Evolutionary conservation across 1,140 invertebrate genomes (phyloP), one percentile per base, ranked within the genome.

Genomic region (Alviniconcha marisindica): DNA sequence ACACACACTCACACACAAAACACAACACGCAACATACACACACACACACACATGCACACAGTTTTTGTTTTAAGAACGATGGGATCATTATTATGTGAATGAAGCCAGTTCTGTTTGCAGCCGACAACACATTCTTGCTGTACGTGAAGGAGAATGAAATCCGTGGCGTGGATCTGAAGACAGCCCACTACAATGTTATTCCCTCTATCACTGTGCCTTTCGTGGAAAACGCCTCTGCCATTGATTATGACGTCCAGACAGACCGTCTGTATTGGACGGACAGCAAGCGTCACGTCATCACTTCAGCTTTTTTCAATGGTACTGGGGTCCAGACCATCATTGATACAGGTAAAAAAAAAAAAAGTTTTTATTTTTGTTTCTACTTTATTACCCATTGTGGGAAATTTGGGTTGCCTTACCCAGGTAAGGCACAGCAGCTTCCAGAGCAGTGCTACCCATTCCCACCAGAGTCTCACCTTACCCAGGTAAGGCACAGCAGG

Each of bases 221-320:
- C 89, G 95, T 96, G 31, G 94, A 95, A 83, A 87, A 85, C 38
- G 93, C 96, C 33, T 92, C 94, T 71, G 96, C 96, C 10, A 93
- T 97, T 71, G 96, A 97, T 90, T 97, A 95, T 90, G 93, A 95
- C 33, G 94, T 95, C 10, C 71, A 81, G 81, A 78, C 94, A 94
- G 95, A 95, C 51, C 94, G 95, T 54, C 94, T 97, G 42, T 97
- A 96, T 93, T 98, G 97, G 96, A 95, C 95, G 10, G 97, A 97
- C 91, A 94, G 94, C 36, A 95, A 96, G 85, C 93, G 94, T 66
- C 96, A 96, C 90, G 96, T 97, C 91, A 95, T 97, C 24, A 96
- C 96, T 89, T 94, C 95, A 42, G 95, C 95, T 5, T 95, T 94
- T 80, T 93, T 97, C 18, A 95, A 95, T 73, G 95, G 95, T 73